These are phyloP conservation scores for Liopterus haemorrhoidalis DNA, from an alignment of 2,888 invertebrate genomes.

Conservation along the genomic window DNA sequence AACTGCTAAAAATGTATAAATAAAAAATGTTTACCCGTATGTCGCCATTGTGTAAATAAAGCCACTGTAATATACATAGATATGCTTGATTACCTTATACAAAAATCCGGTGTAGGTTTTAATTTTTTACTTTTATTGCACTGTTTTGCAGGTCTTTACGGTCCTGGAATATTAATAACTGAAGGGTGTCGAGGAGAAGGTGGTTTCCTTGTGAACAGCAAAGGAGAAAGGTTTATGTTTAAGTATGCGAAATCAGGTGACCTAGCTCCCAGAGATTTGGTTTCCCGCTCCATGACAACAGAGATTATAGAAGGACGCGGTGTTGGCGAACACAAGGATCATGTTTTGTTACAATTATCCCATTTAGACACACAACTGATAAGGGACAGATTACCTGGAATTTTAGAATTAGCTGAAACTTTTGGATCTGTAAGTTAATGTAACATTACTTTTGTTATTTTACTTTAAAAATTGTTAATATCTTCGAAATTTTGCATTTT, in stretches of 20 bases:
- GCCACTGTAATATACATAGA: too few relatives aligned
- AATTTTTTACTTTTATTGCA: not conserved
- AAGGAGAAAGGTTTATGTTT: conserved; percentile 97
- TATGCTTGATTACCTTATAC: too few relatives aligned
- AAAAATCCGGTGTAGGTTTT: too few relatives aligned
- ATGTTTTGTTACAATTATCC: conserved; percentile 55
- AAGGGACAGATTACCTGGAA: conserved; percentile 48
- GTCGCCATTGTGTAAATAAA: too few relatives aligned
- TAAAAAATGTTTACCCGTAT: too few relatives aligned
- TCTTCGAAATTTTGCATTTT: too few relatives aligned
- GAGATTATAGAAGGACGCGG: conserved; percentile 83
- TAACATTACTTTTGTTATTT: too few relatives aligned
- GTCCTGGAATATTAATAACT: conserved; percentile 93
- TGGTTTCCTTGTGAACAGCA: conserved; percentile 85
- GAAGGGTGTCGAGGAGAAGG: conserved; percentile 96
- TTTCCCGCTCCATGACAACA: conserved; percentile 90
- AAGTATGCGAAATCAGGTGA: conserved; percentile 95
- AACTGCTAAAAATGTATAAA: too few relatives aligned
- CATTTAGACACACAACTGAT: conserved; percentile 58
- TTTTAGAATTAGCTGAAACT: conserved; percentile 59
- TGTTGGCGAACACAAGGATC: conserved; percentile 57
- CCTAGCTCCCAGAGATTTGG: conserved; percentile 93
- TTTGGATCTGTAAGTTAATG: conserved; percentile 62
- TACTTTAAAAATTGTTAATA: too few relatives aligned
- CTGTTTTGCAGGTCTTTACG: conserved; percentile 58